Evolutionary conservation across 2,888 invertebrate species (phyloP).

Genomic region (Dynastes hyllus): DNA sequence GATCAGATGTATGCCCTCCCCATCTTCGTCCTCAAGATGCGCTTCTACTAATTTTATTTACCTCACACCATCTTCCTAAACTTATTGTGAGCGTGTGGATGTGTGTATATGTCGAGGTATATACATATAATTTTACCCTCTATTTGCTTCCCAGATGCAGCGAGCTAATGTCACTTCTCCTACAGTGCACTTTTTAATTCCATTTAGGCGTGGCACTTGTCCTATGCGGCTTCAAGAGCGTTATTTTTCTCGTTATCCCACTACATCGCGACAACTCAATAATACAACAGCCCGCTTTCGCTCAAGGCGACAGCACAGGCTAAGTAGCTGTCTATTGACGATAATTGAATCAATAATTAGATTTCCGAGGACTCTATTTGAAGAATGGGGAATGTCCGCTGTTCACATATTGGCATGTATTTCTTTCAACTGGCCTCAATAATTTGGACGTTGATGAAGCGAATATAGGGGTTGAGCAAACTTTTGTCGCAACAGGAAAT

Average conservation of each 20-base stretch:
- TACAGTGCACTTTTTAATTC: background rate
- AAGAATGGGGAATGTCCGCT: too few species aligned
- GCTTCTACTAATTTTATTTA: constrained; percentile 7
- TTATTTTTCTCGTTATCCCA: background rate
- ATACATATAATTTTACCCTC: background rate
- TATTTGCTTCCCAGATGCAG: background rate
- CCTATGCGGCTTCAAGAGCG: background rate
- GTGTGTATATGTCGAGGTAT: background rate
- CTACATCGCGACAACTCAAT: background rate
- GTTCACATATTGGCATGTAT: background rate
- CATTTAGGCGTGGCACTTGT: background rate
- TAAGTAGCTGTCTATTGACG: constrained; percentile 14
- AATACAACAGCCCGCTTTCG: background rate
- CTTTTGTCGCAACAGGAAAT: constrained; percentile 6
- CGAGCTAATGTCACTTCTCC: background rate
- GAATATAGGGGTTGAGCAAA: constrained; percentile 4
- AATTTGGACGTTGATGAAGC: background rate
- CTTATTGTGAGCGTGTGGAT: background rate
- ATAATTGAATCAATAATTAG: constrained; percentile 5
- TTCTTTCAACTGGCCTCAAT: background rate
- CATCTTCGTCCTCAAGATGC: constrained; percentile 3
- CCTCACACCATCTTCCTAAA: background rate
- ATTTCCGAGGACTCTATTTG: background rate
- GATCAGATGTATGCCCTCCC: background rate
- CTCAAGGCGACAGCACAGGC: background rate